Evolutionary conservation across 2,113 vertebrate species (phyloP).

Genomic region (Neogobius melanostomus): DNA sequence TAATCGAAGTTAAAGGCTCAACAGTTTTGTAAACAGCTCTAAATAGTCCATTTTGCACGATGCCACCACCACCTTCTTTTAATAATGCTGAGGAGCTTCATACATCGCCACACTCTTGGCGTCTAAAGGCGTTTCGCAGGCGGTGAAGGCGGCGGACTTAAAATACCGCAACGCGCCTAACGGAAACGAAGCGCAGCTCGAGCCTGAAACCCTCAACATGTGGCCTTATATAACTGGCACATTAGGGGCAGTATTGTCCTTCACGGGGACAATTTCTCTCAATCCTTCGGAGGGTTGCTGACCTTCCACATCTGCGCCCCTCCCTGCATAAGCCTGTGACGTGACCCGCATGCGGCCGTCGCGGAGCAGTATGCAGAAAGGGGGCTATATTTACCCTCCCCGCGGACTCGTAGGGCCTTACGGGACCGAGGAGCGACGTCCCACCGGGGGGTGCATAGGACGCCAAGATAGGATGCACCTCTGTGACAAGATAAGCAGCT

Average conservation of each 20-base stretch:
- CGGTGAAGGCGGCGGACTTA: no score
- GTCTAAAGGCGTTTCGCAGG: no score
- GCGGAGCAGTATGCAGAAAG: slow-evolving; percentile 20
- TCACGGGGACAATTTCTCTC: slow-evolving; percentile 1
- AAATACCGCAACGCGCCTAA: no score
- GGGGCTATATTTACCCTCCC: slow-evolving; percentile 58
- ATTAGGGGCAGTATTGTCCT: slow-evolving; percentile 1
- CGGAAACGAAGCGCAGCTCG: no score
- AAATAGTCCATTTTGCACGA: no score
- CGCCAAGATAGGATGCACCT: slow-evolving; percentile 28
- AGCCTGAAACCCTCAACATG: no score
- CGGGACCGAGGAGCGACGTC: slow-evolving; percentile 39
- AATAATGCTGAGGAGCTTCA: no score
- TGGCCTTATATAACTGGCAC: background rate
- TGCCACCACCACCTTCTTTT: no score
- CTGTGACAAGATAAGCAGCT: slow-evolving; percentile 63
- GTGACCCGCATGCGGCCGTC: slow-evolving; percentile 7
- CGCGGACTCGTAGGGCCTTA: slow-evolving; percentile 29
- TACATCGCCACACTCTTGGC: no score
- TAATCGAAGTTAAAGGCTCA: no score
- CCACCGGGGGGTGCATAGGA: slow-evolving; percentile 38
- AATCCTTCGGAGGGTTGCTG: slow-evolving; percentile 13
- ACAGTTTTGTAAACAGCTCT: no score
- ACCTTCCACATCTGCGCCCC: slow-evolving; percentile 52
- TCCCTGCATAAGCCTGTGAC: slow-evolving; percentile 8